Conservation (phyloP, 2,113 vertebrate species). For the Antechinus flavipes region DNA sequence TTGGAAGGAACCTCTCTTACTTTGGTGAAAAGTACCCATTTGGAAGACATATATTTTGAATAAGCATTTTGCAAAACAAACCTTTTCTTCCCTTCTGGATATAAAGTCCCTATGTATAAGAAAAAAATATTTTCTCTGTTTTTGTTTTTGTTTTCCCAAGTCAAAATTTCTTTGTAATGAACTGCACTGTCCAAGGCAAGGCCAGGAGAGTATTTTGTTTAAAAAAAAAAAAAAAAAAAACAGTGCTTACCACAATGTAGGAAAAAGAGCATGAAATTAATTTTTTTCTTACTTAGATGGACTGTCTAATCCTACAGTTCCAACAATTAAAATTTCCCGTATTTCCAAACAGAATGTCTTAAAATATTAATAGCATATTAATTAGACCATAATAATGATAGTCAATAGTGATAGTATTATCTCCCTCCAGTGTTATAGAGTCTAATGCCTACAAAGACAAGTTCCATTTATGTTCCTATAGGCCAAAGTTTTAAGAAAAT, state of each 20-base stretch:
- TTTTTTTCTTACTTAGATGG: not conserved
- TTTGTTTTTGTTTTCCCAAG: not conserved
- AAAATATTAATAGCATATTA: not conserved
- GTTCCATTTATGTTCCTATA: not conserved
- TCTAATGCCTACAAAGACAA: not conserved
- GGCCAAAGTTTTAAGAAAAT: constrained; percentile 29
- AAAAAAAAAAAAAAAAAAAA: not conserved
- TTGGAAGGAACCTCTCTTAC: not conserved
- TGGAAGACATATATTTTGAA: constrained; percentile 3
- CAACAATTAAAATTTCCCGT: not conserved
- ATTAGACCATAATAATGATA: not conserved
- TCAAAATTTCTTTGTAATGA: not conserved
- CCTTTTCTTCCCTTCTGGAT: not conserved
- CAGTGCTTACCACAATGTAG: not conserved
- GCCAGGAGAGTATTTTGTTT: not conserved
- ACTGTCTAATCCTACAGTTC: not conserved
- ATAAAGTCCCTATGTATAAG: not conserved
- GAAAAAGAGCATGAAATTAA: not conserved
- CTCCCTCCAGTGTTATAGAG: not conserved
- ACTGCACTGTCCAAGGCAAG: not conserved
- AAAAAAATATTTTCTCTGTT: not conserved
- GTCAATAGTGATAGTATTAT: not conserved
- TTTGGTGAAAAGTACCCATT: not conserved
- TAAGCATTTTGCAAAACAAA: not conserved
- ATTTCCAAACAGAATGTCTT: not conserved